Conservation (phyloP, 2,113 vertebrate species). For the Pseudorasbora parva region DNA sequence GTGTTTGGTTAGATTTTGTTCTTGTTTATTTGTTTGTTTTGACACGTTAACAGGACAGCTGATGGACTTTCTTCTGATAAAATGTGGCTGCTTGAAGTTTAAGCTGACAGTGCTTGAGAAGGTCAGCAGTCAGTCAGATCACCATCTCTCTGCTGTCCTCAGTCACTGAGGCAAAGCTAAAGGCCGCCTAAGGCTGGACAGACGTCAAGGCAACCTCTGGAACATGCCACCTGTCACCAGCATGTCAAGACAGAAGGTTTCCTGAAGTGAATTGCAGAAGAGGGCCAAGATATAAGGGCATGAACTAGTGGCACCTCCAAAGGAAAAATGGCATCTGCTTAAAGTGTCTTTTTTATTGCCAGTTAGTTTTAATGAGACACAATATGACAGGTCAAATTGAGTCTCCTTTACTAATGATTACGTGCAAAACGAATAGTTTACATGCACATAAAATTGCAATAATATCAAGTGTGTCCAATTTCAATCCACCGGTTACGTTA, state of each 20-base stretch:
- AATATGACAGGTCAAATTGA: neutral
- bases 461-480: too few relatives aligned
- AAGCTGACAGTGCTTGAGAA: slow-evolving; percentile 51
- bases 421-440: neutral
- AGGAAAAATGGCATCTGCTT: neutral
- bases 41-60: slow-evolving; percentile 45
- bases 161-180: slow-evolving; percentile 51
- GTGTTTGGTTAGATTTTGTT: neutral
- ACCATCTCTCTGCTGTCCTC: slow-evolving; percentile 40
- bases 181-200: slow-evolving; percentile 54
- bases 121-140: slow-evolving; percentile 51
- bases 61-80: slow-evolving; percentile 46
- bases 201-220: slow-evolving; percentile 50
- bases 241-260: slow-evolving; percentile 41
- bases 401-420: neutral
- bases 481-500: neutral
- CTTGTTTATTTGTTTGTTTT: slow-evolving; percentile 42
- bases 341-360: neutral
- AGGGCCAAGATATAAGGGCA: slow-evolving; percentile 9
- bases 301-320: neutral
- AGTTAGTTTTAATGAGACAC: neutral
- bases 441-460: neutral
- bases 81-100: slow-evolving; percentile 39
- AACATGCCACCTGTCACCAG: slow-evolving; percentile 55
- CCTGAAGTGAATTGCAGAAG: slow-evolving; percentile 23